Percentiles rank a stretch among this genome's conserved stretches.
Evolutionary conservation across 1,140 invertebrate species (phyloP).

Genomic region (Sinonovacula constricta): DNA sequence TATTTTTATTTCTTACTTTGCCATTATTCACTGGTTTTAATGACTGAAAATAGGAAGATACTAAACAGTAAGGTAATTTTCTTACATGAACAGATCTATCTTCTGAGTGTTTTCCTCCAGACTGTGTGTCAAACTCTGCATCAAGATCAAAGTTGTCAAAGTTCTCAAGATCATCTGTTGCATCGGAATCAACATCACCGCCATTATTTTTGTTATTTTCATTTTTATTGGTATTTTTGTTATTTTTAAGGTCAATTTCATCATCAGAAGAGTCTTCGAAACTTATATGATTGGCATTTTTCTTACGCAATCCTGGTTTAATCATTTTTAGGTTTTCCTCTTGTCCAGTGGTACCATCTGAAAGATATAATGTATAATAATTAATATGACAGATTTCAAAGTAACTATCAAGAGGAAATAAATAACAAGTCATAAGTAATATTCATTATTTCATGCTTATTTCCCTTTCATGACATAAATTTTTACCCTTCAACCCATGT

Average conservation of each 20-base stretch:
- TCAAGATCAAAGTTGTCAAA: conserved; percentile 57
- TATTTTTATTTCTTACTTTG: neutral
- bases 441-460: too few relatives aligned
- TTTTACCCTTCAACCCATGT: too few relatives aligned
- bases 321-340: neutral
- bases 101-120: neutral
- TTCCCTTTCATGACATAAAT: too few relatives aligned
- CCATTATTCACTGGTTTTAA: too few relatives aligned
- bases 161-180: conserved; percentile 57
- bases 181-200: conserved; percentile 44
- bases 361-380: too few relatives aligned
- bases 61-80: too few relatives aligned
- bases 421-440: too few relatives aligned
- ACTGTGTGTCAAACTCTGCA: conserved; percentile 7
- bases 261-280: neutral
- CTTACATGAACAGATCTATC: too few relatives aligned
- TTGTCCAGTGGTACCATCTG: neutral
- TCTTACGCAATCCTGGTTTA: neutral
- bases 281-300: neutral
- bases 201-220: neutral
- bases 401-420: too few relatives aligned
- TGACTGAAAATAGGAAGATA: too few relatives aligned
- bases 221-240: neutral
- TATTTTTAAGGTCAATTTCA: neutral
- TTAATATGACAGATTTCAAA: too few relatives aligned